Conservation (phyloP, 2,888 invertebrate species). For the Odontocerum albicorne region DNA sequence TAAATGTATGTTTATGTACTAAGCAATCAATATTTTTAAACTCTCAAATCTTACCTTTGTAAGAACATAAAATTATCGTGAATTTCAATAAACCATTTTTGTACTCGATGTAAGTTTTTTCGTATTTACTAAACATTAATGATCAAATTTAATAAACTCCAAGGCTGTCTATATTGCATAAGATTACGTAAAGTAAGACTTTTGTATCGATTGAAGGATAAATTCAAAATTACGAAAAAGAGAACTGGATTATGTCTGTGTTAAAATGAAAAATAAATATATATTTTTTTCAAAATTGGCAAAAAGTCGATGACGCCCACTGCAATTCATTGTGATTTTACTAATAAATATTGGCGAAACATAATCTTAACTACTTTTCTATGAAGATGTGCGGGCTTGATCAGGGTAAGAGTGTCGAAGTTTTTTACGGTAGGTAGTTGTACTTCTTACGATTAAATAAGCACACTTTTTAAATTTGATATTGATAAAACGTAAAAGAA, state of each 20-base stretch:
- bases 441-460: slow-evolving; percentile 23
- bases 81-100: slow-evolving; percentile 15
- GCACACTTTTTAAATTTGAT: slow-evolving; percentile 11
- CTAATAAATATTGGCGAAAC: slow-evolving; percentile 27
- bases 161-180: slow-evolving; percentile 27
- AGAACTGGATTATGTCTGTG: slow-evolving; percentile 21
- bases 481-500: neutral
- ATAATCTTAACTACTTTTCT: slow-evolving; percentile 41
- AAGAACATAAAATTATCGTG: neutral
- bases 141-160: slow-evolving; percentile 17
- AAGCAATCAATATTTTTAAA: slow-evolving; percentile 34
- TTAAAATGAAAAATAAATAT: slow-evolving; percentile 9
- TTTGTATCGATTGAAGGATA: slow-evolving; percentile 17
- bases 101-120: slow-evolving; percentile 24
- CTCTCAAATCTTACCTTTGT: slow-evolving; percentile 9
- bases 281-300: slow-evolving; percentile 18
- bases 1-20: slow-evolving; percentile 23
- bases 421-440: slow-evolving; percentile 38
- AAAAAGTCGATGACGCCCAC: slow-evolving; percentile 15
- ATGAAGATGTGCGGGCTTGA: slow-evolving; percentile 57
- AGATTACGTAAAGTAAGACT: slow-evolving; percentile 16
- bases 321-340: slow-evolving; percentile 29
- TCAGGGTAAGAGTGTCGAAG: slow-evolving; percentile 62
- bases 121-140: slow-evolving; percentile 16
- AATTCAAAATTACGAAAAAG: slow-evolving; percentile 18